Evolutionary conservation across 2,113 vertebrate genomes (phyloP), one percentile per base, ranked within the genome.

Genomic region (Lamprologus ornatipinnis): DNA sequence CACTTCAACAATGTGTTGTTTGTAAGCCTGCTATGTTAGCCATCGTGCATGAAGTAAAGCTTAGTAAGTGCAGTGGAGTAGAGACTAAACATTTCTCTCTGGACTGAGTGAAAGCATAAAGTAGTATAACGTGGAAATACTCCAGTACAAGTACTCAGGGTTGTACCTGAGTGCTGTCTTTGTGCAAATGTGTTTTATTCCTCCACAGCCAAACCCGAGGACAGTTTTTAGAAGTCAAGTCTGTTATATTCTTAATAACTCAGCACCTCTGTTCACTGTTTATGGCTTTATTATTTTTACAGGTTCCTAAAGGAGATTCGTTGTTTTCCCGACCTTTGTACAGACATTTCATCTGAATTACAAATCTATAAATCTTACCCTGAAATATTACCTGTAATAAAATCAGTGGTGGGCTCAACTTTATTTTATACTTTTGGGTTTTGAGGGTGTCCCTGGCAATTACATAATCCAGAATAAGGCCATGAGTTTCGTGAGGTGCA

Each of bases 211-310:
- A 7, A 26, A 17, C 9, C 40, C 7, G 40, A 2, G 3, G 40
- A 23, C 35, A 4, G 37, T 2, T 15, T 45, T 17, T 45, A 17
- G 37, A 45, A 45, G 65, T 37, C 17, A 37, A 21, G 19, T 17
- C 21, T 42, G 21, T 45, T 26, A 17, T 28, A 23, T 45, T 45
- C 65, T 42, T 42, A 45, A 45, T 26, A 26, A 73, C 21, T 26
- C 13, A 45, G 40, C 1, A 0, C 14, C 21, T 45, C 5, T 23
- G 6, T 42, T 70, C 40, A 45, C 40, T 0, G 21, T 45, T 73
- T 17, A 47, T 11, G 40, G 40, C 37, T 73, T 23, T 73, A 26
- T 70, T 26, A 13, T 1, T 42, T 73, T 73, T 26, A 45, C 21
- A 13, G 37, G 40, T 73, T 17, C 5, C 8, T 73, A 7, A 17